phyloP scores from a whole-genome alignment of 1,140 invertebrate species.

The Harlomillsia oculata region DNA sequence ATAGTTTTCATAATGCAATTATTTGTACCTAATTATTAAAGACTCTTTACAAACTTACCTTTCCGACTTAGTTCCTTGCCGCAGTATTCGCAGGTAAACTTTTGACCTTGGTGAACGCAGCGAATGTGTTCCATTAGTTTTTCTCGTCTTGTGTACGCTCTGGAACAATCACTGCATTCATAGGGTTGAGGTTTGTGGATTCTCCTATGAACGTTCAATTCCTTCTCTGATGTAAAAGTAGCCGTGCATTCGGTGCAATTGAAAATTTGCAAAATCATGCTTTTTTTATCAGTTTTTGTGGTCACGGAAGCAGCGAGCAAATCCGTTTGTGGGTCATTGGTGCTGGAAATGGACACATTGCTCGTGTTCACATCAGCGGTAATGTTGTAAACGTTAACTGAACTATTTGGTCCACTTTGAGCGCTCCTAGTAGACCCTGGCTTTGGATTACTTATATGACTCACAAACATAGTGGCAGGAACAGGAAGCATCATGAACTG shows the following conservation, averaged over 20 bases:
- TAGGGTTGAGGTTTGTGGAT: conserved; percentile 32
- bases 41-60: background rate
- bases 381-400: too few species aligned
- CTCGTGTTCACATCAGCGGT: too few species aligned
- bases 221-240: conserved; percentile 28
- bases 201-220: conserved; percentile 23
- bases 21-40: background rate
- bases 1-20: background rate
- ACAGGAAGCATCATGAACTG: too few species aligned
- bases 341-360: too few species aligned
- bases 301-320: too few species aligned
- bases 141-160: conserved; percentile 28
- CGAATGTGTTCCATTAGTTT: conserved; percentile 30
- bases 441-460: too few species aligned
- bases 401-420: too few species aligned
- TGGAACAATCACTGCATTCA: conserved; percentile 31
- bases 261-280: conserved; percentile 19
- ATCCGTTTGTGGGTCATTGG: too few species aligned
- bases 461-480: too few species aligned
- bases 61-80: conserved; percentile 18
- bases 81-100: conserved; percentile 33
- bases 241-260: conserved; percentile 28
- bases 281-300: conserved; percentile 19
- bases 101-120: conserved; percentile 34
- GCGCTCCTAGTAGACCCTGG: too few species aligned